Percentiles rank a stretch among this genome's conserved stretches.
Conservation (phyloP, 2,113 vertebrate species). For the Noturus placidus region DNA sequence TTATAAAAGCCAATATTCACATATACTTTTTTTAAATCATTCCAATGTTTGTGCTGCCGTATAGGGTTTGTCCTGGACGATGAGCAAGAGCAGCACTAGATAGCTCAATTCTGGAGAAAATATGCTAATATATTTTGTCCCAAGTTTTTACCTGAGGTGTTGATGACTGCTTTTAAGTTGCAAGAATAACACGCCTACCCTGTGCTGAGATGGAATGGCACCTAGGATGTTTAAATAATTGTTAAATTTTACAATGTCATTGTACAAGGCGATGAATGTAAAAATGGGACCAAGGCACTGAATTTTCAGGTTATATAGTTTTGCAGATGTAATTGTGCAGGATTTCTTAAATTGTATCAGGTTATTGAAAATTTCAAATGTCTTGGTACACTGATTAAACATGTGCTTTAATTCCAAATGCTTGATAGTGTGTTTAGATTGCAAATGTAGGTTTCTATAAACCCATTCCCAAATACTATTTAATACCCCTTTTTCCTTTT, state of each 20-base stretch:
- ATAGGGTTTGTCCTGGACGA: neutral
- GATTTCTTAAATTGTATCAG: neutral
- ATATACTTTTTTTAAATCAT: neutral
- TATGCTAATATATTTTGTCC: slow-evolving; percentile 3
- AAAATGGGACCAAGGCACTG: slow-evolving; percentile 45
- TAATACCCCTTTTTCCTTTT: neutral
- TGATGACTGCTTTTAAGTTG: slow-evolving; percentile 7
- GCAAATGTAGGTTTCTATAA: neutral
- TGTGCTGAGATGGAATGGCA: slow-evolving; percentile 44
- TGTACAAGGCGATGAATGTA: slow-evolving; percentile 58
- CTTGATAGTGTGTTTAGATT: neutral
- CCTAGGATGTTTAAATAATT: slow-evolving; percentile 41
- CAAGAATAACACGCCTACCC: neutral
- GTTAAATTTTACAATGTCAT: slow-evolving; percentile 58
- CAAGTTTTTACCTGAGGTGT: neutral
- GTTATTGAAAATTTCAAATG: slow-evolving; percentile 7
- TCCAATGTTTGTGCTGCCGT: neutral
- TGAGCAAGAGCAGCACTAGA: neutral
- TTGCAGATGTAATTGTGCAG: slow-evolving; percentile 31
- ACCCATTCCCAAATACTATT: slow-evolving; percentile 15
- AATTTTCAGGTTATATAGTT: slow-evolving; percentile 31
- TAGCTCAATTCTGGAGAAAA: neutral
- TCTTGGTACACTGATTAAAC: slow-evolving; percentile 27
- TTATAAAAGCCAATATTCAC: slow-evolving; percentile 32
- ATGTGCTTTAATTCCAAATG: slow-evolving; percentile 5